Evolutionary conservation across 2,797 vertebrate species (phyloP).

Genomic region (Hydrolagus colliei): DNA sequence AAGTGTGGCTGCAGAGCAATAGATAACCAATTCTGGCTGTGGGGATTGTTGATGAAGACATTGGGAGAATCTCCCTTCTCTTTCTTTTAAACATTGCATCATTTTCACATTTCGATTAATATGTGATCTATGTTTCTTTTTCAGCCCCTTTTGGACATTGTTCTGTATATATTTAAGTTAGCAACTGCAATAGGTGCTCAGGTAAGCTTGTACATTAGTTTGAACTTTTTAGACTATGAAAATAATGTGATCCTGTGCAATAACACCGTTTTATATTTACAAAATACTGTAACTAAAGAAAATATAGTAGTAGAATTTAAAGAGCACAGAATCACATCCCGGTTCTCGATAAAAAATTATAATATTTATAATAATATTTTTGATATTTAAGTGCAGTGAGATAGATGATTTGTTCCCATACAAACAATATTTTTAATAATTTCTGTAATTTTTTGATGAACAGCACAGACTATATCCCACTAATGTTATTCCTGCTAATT

Average conservation of each 20-base stretch:
- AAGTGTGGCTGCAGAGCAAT: no score
- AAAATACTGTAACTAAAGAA: no score
- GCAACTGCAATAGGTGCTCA: conserved; percentile 89
- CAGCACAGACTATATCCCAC: neutral
- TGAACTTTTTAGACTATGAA: neutral
- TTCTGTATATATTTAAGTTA: conserved; percentile 92
- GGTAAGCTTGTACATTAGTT: conserved; percentile 54
- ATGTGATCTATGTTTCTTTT: conserved; percentile 37
- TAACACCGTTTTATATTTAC: no score
- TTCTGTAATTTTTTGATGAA: neutral
- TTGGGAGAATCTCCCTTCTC: no score
- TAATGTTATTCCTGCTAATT: conserved; percentile 1
- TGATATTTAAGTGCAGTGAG: neutral
- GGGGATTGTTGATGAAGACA: no score
- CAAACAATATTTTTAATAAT: neutral
- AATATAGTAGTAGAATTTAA: no score
- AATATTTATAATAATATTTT: neutral
- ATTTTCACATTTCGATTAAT: neutral
- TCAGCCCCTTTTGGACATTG: conserved; percentile 90
- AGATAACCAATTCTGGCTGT: no score
- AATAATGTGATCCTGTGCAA: neutral
- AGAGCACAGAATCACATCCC: no score
- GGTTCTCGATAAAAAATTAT: neutral
- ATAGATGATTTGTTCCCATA: neutral
- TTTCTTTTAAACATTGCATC: neutral